Base-by-base conservation (phyloP, 2,797 vertebrate genomes). In the Champsocephalus gunnari region DNA sequence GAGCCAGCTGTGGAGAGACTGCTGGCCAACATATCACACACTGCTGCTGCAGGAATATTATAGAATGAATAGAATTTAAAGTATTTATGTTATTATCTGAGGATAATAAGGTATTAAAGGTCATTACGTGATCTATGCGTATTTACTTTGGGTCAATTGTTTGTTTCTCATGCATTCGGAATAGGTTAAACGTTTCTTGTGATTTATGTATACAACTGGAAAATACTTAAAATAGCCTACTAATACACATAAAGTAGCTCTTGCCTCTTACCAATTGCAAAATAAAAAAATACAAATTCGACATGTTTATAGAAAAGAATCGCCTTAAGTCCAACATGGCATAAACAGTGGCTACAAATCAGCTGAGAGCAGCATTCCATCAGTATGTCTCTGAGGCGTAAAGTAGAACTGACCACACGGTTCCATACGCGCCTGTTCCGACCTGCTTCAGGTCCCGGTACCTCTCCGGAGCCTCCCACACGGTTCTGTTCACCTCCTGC, bases 391-490 rank as follows among this genome's bases (percentile, higher is more conserved):
- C 17, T 24, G n/a, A 44, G 28, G 19, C 14, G 16, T 17, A n/a
- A 19, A 34, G 12, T 12, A 10, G 0, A 0, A 71, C 96, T 97
- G 87, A 99, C 98, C 98, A 98, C 38, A 99, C 98, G 0, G 97
- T 96, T 57, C 98, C 98, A 28, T 99, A 99, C 1, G 98, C 98
- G 74, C 98, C 97, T 0, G 97, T 98, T 13, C 98, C 98, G 81
- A 98, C 95, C 69, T 97, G 95, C 88, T 96, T 94, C 84, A 98
- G 91, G 77, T 98, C 97, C 24, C 92, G 93, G 92, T 98, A 99
- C 90, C 96, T 92, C 68, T 96, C 96, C 86, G 96, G 95, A 59
- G 97, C 97, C 84, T 98, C 97, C 98, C 98, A 99, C 24, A 87
- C 90, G 1, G 97, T 99, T 80, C 96, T 95, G 92, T 96, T 96